A percentile compares a stretch with the other conserved stretches of the same genome.
phyloP scores from a whole-genome alignment of 2,797 vertebrate genomes.

The Dryobates pubescens region DNA sequence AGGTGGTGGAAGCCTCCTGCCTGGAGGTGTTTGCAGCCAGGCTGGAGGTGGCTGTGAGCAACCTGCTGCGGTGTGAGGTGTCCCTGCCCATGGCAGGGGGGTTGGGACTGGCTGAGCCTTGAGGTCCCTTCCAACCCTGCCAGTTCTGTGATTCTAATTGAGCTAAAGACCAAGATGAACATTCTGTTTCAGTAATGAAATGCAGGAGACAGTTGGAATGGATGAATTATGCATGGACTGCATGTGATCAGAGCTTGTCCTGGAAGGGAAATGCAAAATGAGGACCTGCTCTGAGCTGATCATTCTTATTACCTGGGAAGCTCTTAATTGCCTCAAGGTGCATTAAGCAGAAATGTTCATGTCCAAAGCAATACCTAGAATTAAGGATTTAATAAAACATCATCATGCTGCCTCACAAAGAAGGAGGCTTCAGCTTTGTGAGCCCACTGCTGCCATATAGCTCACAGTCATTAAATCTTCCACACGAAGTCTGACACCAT shows the following conservation, averaged over 20 bases:
- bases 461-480: background rate
- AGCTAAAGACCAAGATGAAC: background rate
- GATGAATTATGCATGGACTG: background rate
- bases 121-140: no score
- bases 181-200: background rate
- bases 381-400: background rate
- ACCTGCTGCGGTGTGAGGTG: no score
- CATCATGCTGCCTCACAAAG: background rate
- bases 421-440: background rate
- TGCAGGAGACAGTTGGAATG: background rate
- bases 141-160: conserved; percentile 17
- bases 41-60: no score
- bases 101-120: no score
- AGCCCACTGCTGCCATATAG: background rate
- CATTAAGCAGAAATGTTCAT: background rate
- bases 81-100: no score
- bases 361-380: background rate
- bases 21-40: no score
- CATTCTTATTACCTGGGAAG: background rate
- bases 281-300: background rate
- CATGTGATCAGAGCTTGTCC: background rate
- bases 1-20: no score
- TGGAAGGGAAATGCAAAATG: conserved; percentile 8
- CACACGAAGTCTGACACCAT: background rate
- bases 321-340: background rate